Evolutionary conservation across 1,140 invertebrate species (phyloP).

Genomic region (Gonioctena quinquepunctata): DNA sequence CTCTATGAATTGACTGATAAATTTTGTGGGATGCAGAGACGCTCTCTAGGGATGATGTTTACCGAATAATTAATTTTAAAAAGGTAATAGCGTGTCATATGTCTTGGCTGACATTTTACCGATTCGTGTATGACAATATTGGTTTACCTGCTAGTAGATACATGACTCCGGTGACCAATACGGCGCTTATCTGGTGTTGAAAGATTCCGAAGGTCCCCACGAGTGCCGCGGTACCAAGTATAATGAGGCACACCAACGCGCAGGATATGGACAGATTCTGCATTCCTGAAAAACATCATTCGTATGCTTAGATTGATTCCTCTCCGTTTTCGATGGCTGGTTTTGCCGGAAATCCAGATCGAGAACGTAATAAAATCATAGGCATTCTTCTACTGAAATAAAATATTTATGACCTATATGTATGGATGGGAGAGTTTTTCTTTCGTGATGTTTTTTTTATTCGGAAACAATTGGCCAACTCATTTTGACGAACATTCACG

Average conservation of each 20-base stretch:
- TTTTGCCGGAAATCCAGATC: not conserved
- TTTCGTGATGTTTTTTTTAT: too few species aligned
- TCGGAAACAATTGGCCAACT: too few species aligned
- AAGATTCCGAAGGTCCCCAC: constrained; percentile 84
- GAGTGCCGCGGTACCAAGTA: constrained; percentile 78
- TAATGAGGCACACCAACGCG: constrained; percentile 84
- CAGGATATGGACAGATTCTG: constrained; percentile 92
- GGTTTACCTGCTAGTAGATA: constrained; percentile 81
- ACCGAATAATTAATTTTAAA: too few species aligned
- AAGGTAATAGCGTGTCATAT: too few species aligned
- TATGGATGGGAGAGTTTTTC: not conserved
- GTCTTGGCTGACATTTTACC: not conserved
- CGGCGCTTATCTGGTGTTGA: constrained; percentile 85
- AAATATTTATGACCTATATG: not conserved
- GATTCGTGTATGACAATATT: not conserved
- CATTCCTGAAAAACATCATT: constrained; percentile 71
- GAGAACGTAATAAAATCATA: not conserved
- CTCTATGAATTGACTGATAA: too few species aligned
- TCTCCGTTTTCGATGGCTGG: not conserved
- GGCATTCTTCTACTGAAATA: not conserved
- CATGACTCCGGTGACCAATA: constrained; percentile 89
- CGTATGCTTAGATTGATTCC: not conserved
- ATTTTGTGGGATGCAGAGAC: too few species aligned
- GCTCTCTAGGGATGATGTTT: too few species aligned
- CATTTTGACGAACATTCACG: too few species aligned